A percentile compares a stretch with the other conserved stretches of the same genome.
phyloP scores from a whole-genome alignment of 2,113 vertebrate species.

The Puntigrus tetrazona region DNA sequence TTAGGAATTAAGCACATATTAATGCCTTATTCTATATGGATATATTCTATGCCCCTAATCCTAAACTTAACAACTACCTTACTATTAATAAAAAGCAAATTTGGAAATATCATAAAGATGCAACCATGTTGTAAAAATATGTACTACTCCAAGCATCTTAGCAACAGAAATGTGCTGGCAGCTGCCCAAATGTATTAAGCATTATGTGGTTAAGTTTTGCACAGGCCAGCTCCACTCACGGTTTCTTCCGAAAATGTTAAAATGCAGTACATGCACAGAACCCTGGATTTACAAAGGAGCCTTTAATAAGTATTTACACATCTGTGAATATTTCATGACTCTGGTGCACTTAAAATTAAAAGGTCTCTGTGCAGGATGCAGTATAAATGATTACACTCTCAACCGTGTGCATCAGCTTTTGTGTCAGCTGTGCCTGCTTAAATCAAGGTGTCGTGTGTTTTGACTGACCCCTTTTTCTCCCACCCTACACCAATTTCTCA shows the following conservation, averaged over 20 bases:
- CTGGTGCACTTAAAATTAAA: background rate
- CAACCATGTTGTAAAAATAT: background rate
- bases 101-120: background rate
- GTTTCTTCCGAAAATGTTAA: background rate
- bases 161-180: background rate
- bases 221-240: background rate
- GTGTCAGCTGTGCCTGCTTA: background rate
- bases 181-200: background rate
- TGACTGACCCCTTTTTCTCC: background rate
- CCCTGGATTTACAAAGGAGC: background rate
- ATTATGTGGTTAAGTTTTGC: background rate
- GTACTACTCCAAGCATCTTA: background rate
- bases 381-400: background rate
- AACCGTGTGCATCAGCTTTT: conserved; percentile 5
- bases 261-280: background rate
- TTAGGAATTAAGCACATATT: no score
- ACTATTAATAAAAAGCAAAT: no score
- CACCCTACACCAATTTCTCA: background rate
- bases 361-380: background rate
- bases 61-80: no score
- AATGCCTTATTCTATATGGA: no score
- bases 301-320: background rate
- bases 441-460: background rate
- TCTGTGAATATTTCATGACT: conserved; percentile 16
- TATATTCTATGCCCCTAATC: no score